Evolutionary conservation across 2,113 vertebrate genomes (phyloP), one percentile per base, ranked within the genome.

Genomic region (Peromyscus polionotus): DNA sequence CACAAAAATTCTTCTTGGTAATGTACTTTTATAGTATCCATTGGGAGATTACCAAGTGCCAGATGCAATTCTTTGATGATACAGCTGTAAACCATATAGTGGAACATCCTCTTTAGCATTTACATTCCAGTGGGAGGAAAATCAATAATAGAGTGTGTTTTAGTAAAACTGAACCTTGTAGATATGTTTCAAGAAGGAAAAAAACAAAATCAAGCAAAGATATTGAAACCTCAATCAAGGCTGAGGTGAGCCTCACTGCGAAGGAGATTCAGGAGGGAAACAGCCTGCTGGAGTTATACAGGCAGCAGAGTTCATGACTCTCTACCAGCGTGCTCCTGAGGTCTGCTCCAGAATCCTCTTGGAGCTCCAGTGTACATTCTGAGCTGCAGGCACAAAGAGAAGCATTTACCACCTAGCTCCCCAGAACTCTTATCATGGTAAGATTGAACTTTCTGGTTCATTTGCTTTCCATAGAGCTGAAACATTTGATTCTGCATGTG

Each of bases 41-140:
- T 26, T 72, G 22, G 67, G 22, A 72, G 48, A 72, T 6, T 28
- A 17, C 20, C 90, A 83, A 61, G 33, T 26, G 20, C 12, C 22
- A 54, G 31, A 1, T 13, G 48, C 26, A 88, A n/a, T 26, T 88
- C n/a, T 94, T 94, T 83, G 45, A 63, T 31, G 86, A n/a, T 13
- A 85, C 1, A 70, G 9, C 28, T 13, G 0, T 65, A 68, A 76
- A 65, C 13, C 48, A 33, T 28, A 31, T 33, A 65, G 28, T 67
- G 26, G 90, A 72, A 97, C 84, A 45, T 33, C 59, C 61, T 20
- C 84, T 85, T 65, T 86, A 33, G 57, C 59, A 87, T 91, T 77
- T 93, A 39, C 33, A 75, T 76, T 61, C 51, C 31, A 72, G 28
- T 51, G 45, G 51, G 14, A 51, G 39, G 39, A 57, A 91, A 93